Evolutionary conservation across 2,113 vertebrate species (phyloP), one percentile per base, ranked within the genome.

Genomic region (Oostethus manadensis): DNA sequence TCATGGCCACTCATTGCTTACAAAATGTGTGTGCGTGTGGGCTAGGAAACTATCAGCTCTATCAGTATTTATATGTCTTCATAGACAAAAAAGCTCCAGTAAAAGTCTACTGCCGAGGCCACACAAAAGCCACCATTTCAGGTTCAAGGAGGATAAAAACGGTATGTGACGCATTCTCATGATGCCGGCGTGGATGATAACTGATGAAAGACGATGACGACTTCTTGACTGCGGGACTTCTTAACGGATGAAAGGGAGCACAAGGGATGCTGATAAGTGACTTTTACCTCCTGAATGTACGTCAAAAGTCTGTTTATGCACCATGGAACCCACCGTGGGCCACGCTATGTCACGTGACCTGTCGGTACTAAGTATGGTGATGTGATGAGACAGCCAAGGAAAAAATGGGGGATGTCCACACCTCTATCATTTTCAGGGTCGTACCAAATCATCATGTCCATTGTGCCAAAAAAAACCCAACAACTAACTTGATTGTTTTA

Each of bases 381-480:
- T 8, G 15, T 33, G 29, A 33, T 33, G 29, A 33, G 3, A 33
- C 29, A 33, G 29, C 29, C 29, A 33, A 33, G 29, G 8, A 33
- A 8, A 5, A 33, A 33, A 14, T 3, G 14, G 13, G 38, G 38
- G 38, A 14, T 14, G 38, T 42, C 38, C 38, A 14, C 38, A 42
- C 10, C 35, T 9, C 10, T 38, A 38, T 42, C 56, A 55, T 56
- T 18, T 68, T 78, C 78, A 81, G 71, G 80, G 67, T 65, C 58
- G 74, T 74, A 70, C 68, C 10, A 71, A 64, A 64, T 66, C 81
- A 81, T 79, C 75, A 40, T 16, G 74, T 75, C 66, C 75, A 72
- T 60, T 73, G 83, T 85, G 83, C 83, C 83, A 86, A 88, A 73
- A 84, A 70, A 23, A 4, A 60, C 16, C 26, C 56, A 35, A 43